Percentiles rank a stretch among this genome's conserved stretches.
Evolutionary conservation across 2,113 vertebrate species (phyloP).

Genomic region (Odontophorus gujanensis): DNA sequence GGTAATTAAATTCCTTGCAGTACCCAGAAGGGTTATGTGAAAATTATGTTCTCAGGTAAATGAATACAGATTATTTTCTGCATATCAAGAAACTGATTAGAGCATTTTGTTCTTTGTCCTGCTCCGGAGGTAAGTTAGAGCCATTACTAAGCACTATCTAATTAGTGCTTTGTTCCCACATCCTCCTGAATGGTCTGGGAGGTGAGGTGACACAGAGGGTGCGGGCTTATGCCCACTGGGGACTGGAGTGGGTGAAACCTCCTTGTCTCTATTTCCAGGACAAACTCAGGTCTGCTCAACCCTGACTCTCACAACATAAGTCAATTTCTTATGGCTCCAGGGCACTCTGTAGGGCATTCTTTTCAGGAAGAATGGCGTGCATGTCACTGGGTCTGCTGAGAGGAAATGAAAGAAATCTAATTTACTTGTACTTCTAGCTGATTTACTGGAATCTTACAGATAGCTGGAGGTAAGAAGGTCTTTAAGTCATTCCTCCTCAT

Average conservation of each 20-base stretch:
- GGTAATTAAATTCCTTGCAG: conserved; percentile 31
- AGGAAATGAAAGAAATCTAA: background rate
- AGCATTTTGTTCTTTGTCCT: conserved; percentile 13
- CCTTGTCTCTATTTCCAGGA: background rate
- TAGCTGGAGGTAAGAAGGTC: background rate
- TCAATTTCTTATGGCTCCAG: background rate
- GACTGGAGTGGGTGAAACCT: background rate
- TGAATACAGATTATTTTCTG: conserved; percentile 30
- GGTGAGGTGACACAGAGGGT: too few species aligned
- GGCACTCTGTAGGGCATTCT: background rate
- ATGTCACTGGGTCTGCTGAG: background rate
- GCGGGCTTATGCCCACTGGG: background rate
- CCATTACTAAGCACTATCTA: background rate
- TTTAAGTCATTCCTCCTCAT: background rate
- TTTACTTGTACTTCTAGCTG: background rate
- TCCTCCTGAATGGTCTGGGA: background rate
- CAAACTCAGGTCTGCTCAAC: background rate
- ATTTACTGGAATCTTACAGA: background rate
- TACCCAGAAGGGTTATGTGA: background rate
- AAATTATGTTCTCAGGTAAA: conserved; percentile 50
- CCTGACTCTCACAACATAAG: fast-evolving
- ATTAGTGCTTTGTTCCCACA: background rate
- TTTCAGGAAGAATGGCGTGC: background rate
- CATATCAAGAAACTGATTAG: background rate
- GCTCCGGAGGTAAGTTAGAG: background rate